Percentiles rank a stretch among this genome's conserved stretches.
phyloP scores from a whole-genome alignment of 2,888 invertebrate genomes.

The Drosophila subsilvestris region DNA sequence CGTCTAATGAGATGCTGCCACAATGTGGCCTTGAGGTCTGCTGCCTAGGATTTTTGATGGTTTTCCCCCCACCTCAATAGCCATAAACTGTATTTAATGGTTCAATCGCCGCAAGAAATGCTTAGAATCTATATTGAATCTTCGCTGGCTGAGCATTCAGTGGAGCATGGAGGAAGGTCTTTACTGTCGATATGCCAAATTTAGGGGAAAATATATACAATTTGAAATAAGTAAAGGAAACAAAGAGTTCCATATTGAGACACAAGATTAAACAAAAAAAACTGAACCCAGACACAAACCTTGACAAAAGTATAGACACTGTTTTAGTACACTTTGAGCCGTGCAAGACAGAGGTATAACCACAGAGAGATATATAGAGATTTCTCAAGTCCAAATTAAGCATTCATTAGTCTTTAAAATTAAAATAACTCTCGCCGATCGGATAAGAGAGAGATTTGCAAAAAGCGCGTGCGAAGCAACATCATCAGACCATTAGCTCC shows the following conservation, averaged over 20 bases:
- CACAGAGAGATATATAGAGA: background rate
- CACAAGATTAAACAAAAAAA: background rate
- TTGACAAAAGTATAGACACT: background rate
- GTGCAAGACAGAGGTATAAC: background rate
- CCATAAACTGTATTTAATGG: slow-evolving; percentile 16
- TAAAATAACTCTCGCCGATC: slow-evolving; percentile 11
- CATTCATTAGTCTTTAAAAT: slow-evolving; percentile 23
- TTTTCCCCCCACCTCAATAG: background rate
- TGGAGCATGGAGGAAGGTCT: background rate
- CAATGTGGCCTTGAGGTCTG: slow-evolving; percentile 21
- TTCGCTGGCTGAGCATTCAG: slow-evolving; percentile 3
- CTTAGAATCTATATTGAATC: background rate
- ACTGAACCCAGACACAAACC: background rate
- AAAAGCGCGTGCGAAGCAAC: slow-evolving; percentile 18
- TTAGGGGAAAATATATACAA: background rate
- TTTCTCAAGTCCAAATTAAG: slow-evolving; percentile 8
- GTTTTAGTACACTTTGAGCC: background rate
- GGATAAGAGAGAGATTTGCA: slow-evolving; percentile 29
- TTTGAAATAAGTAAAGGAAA: background rate
- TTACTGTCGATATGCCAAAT: background rate
- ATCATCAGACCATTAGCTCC: slow-evolving; percentile 14
- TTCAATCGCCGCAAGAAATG: slow-evolving; percentile 17
- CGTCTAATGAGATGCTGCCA: slow-evolving; percentile 1
- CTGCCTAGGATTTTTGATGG: slow-evolving; percentile 1
- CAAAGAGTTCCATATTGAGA: background rate